Percentiles rank a stretch among this genome's conserved stretches.
These are phyloP conservation scores for Arenaria interpres DNA, from an alignment of 2,113 vertebrate species.

Conservation along the genomic window DNA sequence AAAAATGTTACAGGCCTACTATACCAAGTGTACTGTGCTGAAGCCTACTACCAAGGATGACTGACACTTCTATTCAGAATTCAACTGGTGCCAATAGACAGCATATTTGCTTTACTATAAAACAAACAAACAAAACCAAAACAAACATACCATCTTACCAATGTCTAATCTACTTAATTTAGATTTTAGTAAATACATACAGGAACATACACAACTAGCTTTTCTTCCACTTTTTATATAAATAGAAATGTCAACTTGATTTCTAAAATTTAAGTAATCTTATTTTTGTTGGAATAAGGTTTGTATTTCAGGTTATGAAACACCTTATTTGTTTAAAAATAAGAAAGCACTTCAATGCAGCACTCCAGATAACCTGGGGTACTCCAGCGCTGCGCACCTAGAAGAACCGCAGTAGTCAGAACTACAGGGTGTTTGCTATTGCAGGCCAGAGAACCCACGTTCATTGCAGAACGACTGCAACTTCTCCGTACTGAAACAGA, in stretches of 20 bases:
- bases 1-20: neutral
- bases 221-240: neutral
- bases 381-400: neutral
- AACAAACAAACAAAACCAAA: neutral
- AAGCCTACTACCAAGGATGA: neutral
- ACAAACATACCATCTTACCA: neutral
- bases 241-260: neutral
- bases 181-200: neutral
- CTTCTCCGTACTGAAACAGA: neutral
- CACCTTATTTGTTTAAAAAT: neutral
- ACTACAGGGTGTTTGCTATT: neutral
- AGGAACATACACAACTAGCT: neutral
- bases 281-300: neutral
- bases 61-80: neutral
- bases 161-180: neutral
- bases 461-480: accelerated
- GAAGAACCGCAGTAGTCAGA: neutral
- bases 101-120: neutral
- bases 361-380: neutral
- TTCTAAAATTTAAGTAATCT: neutral
- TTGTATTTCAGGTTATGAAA: neutral
- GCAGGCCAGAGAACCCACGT: neutral
- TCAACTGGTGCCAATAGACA: neutral
- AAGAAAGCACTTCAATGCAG: neutral
- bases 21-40: neutral